Percentiles rank a stretch among this genome's conserved stretches.
phyloP scores from a whole-genome alignment of 2,888 invertebrate species.

The Alloscopus bannaensis region DNA sequence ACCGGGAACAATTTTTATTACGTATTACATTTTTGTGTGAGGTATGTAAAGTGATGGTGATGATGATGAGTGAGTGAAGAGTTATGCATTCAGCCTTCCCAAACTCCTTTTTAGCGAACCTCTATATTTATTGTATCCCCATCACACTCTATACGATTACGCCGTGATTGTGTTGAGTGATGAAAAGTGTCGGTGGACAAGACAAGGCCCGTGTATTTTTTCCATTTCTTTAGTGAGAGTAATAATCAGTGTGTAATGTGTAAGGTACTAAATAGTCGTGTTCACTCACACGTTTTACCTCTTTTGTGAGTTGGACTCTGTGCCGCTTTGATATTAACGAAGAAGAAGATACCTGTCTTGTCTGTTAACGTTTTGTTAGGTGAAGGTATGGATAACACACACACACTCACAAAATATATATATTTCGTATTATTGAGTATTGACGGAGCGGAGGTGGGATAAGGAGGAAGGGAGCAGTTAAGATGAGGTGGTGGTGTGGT shows the following conservation, averaged over 20 bases:
- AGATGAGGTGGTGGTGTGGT: too few species aligned
- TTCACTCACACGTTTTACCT: neutral
- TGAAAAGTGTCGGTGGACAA: conserved; percentile 59
- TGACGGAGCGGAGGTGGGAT: too few species aligned
- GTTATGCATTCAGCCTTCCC: neutral
- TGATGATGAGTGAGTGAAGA: neutral
- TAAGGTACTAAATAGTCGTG: neutral
- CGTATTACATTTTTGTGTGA: too few species aligned
- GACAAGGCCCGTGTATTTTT: too few species aligned
- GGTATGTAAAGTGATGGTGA: too few species aligned
- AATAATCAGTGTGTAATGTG: conserved; percentile 27
- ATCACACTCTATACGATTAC: conserved; percentile 47
- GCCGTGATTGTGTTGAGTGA: conserved; percentile 59
- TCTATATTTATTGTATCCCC: conserved; percentile 30
- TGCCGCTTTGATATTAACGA: neutral
- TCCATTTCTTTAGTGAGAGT: too few species aligned
- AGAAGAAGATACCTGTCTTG: neutral
- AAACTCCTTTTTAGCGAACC: conserved; percentile 4
- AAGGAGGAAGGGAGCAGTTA: too few species aligned
- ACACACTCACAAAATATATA: neutral
- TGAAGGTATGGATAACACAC: too few species aligned
- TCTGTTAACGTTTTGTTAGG: neutral
- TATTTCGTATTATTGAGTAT: neutral
- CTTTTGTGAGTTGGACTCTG: neutral
- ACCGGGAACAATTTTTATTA: neutral